Conservation (phyloP, 30 jellyfish, hydroid and myxozoan species). For the Phacellophora camtschatica region DNA sequence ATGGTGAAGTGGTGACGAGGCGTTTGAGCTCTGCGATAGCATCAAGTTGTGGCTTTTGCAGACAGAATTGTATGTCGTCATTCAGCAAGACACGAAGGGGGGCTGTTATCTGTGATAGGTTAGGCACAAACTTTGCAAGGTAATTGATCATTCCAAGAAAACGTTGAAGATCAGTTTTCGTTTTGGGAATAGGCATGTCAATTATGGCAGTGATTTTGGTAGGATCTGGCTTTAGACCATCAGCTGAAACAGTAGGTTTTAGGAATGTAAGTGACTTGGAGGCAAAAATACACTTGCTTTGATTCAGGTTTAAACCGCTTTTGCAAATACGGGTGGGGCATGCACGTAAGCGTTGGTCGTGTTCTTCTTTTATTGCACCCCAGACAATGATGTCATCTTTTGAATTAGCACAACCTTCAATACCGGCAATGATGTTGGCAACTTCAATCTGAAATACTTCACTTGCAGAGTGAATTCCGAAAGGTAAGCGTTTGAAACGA, state of each 20-base stretch:
- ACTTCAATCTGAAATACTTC: slow-evolving; percentile 44
- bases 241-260: slow-evolving; percentile 14
- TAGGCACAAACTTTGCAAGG: slow-evolving; percentile 46
- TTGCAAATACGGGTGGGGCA: slow-evolving; percentile 4
- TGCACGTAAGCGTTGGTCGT: slow-evolving; percentile 10
- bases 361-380: slow-evolving; percentile 20
- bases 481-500: slow-evolving; percentile 65
- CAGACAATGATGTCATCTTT: slow-evolving; percentile 54
- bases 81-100: slow-evolving; percentile 43
- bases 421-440: slow-evolving; percentile 45
- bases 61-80: slow-evolving; percentile 21
- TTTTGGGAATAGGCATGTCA: slow-evolving; percentile 33
- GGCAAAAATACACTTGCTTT: slow-evolving; percentile 15
- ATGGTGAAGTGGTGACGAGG: slow-evolving; percentile 67
- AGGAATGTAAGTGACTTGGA: background rate
- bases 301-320: slow-evolving; percentile 47
- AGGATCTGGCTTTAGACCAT: slow-evolving; percentile 53
- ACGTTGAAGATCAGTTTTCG: slow-evolving; percentile 39
- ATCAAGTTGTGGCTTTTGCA: slow-evolving; percentile 56
- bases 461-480: slow-evolving; percentile 75
- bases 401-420: slow-evolving; percentile 39
- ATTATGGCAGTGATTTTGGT: slow-evolving; percentile 21
- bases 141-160: slow-evolving; percentile 62
- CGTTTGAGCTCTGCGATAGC: slow-evolving; percentile 66
- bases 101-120: slow-evolving; percentile 24